These are phyloP conservation scores for Tenodera sinensis DNA, from an alignment of 2,888 invertebrate species.

Conservation along the genomic window DNA sequence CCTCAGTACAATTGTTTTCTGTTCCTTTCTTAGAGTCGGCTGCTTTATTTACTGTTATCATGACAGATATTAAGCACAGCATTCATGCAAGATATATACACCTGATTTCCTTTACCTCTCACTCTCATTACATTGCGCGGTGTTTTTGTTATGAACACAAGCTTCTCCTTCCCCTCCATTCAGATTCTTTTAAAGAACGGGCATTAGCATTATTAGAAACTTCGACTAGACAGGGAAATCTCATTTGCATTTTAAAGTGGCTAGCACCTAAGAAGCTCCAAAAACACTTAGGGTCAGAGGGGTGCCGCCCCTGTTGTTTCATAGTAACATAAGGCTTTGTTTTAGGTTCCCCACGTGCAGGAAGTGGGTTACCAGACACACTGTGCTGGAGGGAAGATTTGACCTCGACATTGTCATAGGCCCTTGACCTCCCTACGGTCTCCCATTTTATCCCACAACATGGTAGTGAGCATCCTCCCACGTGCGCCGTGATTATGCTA, in stretches of 20 bases:
- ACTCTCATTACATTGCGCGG: not conserved
- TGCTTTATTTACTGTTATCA: too few species aligned
- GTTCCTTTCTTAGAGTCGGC: too few species aligned
- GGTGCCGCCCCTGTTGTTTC: not conserved
- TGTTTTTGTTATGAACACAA: too few species aligned
- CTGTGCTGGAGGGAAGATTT: not conserved
- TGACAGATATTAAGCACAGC: too few species aligned
- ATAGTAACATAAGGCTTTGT: not conserved
- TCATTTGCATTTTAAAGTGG: not conserved
- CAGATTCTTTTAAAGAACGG: too few species aligned
- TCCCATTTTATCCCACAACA: not conserved
- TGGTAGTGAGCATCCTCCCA: not conserved
- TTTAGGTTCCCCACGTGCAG: not conserved
- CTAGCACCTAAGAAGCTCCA: not conserved
- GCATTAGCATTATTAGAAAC: too few species aligned
- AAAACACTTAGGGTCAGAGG: not conserved
- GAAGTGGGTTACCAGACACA: not conserved
- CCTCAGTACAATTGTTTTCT: too few species aligned
- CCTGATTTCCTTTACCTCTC: not conserved
- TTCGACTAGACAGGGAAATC: not conserved
- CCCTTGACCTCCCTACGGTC: not conserved
- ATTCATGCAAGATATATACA: not conserved
- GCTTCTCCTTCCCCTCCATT: too few species aligned
- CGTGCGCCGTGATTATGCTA: not conserved
- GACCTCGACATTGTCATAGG: constrained; percentile 6